These are phyloP conservation scores for Ascaphus truei DNA, from an alignment of 2,113 vertebrate species.

Conservation along the genomic window DNA sequence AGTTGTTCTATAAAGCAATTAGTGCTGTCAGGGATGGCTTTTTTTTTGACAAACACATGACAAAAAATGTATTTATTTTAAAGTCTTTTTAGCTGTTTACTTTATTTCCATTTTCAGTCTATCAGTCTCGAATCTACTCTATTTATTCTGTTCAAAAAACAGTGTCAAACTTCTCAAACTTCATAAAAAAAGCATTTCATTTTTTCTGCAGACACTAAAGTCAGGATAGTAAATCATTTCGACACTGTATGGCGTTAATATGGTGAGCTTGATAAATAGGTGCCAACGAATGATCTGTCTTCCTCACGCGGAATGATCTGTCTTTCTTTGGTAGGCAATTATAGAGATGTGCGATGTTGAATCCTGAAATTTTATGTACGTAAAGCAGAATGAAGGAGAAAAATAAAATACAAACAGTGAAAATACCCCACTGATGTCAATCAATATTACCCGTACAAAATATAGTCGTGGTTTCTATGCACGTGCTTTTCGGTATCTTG, in stretches of 20 bases:
- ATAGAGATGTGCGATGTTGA: constrained; percentile 2
- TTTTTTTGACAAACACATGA: too few relatives aligned
- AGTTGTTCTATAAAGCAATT: too few relatives aligned
- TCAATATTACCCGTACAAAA: constrained; percentile 3
- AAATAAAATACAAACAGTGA: not conserved
- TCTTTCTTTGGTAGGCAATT: constrained; percentile 4
- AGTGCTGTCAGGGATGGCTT: too few relatives aligned
- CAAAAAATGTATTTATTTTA: too few relatives aligned
- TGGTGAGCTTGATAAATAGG: constrained; percentile 18
- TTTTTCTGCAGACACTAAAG: not conserved
- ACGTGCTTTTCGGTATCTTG: not conserved
- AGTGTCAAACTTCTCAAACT: too few relatives aligned
- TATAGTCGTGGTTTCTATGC: not conserved
- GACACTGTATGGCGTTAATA: not conserved
- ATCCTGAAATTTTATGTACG: constrained; percentile 25
- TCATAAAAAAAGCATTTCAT: too few relatives aligned
- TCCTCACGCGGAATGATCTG: constrained; percentile 4
- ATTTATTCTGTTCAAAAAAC: too few relatives aligned
- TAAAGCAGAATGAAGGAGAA: constrained; percentile 13
- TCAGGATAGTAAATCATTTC: not conserved
- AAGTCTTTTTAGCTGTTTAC: too few relatives aligned
- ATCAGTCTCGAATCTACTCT: too few relatives aligned
- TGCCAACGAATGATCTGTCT: constrained; percentile 7
- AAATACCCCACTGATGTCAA: not conserved
- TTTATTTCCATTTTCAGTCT: too few relatives aligned